Evolutionary conservation across 2,797 vertebrate species (phyloP), one percentile per base, ranked within the genome.

Genomic region (Lagodon rhomboides): DNA sequence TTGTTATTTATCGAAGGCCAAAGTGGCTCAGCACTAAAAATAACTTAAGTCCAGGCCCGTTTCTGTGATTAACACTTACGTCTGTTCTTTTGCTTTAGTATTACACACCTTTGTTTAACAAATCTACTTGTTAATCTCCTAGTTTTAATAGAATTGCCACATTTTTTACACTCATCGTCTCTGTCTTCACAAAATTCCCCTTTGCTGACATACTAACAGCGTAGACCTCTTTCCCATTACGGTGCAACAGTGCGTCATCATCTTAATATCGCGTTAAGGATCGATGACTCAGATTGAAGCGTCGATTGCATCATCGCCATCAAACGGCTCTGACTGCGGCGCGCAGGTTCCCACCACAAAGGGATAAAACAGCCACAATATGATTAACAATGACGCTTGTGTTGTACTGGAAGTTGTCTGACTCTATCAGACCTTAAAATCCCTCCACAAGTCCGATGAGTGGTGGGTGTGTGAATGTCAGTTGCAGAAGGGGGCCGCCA

Each of bases 381-480:
- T 83, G 71, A 90, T 73, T 68, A 79, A 89, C 17, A 6, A 66
- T 71, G 68, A 80, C 51, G 76, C 25, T 16, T 1, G 18, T 23
- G 27, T 22, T 9, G 16, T 66, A 66, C 20, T 75, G 67, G 41
- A 77, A 72, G 51, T 20, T 50, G 25, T 59, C 11, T 18, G 41
- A 51, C 55, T 46, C 46, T 13, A 6, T 75, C 61, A 43, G 30
- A 68, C 20, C 27, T 46, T 22, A 63, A 60, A 49, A 71, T 76
- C 51, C 25, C 27, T 64, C 16, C 41, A 69, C 25, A 62, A 44
- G 78, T 77, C 25, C 66, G 30, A 12, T 16, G 63, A 43, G 51
- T 18, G 12, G 50, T 44, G 73, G 30, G 75, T 72, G 71, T 90
- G 89, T 82, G 86, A 91, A 87, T 56, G 60, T 67, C 62, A 76